Evolutionary conservation across 2,888 invertebrate genomes (phyloP).

Genomic region (Drosophila parthenogenetica): DNA sequence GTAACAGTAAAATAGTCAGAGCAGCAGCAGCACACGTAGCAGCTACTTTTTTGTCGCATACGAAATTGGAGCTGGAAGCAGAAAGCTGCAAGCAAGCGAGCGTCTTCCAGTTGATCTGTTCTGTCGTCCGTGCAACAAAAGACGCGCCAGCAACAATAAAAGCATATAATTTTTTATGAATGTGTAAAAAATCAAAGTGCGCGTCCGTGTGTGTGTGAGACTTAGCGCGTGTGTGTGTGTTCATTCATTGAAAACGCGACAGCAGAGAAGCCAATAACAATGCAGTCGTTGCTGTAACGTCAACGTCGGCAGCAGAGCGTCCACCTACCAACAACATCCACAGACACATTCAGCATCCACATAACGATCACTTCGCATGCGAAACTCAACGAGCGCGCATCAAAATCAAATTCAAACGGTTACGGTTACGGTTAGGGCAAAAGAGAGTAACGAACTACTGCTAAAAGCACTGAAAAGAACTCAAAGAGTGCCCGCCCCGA

Average conservation of each 20-base stretch:
- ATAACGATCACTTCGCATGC: constrained; percentile 76
- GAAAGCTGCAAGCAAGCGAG: constrained; percentile 30
- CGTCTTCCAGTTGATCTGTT: constrained; percentile 35
- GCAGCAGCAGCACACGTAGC: constrained; percentile 17
- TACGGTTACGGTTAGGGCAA: constrained; percentile 37
- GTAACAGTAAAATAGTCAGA: constrained; percentile 18
- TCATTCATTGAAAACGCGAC: constrained; percentile 74
- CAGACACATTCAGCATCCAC: constrained; percentile 32
- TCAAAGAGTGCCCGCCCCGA: constrained; percentile 19
- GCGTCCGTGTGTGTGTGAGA: constrained; percentile 36
- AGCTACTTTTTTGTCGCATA: constrained; percentile 48
- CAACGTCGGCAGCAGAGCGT: constrained; percentile 46
- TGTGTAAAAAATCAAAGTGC: constrained; percentile 61
- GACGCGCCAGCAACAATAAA: constrained; percentile 52
- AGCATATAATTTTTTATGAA: constrained; percentile 68
- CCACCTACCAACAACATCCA: constrained; percentile 34
- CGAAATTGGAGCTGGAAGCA: constrained; percentile 55
- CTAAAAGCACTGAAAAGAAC: constrained; percentile 37
- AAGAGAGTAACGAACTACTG: constrained; percentile 62
- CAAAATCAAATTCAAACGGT: constrained; percentile 70
- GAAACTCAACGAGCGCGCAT: constrained; percentile 80
- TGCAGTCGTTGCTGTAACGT: constrained; percentile 61
- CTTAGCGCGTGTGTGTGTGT: constrained; percentile 32
- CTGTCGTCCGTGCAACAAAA: constrained; percentile 42
- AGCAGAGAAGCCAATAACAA: constrained; percentile 55